Evolutionary conservation across 1,140 invertebrate species (phyloP).

Genomic region (Platyscapa corneri): DNA sequence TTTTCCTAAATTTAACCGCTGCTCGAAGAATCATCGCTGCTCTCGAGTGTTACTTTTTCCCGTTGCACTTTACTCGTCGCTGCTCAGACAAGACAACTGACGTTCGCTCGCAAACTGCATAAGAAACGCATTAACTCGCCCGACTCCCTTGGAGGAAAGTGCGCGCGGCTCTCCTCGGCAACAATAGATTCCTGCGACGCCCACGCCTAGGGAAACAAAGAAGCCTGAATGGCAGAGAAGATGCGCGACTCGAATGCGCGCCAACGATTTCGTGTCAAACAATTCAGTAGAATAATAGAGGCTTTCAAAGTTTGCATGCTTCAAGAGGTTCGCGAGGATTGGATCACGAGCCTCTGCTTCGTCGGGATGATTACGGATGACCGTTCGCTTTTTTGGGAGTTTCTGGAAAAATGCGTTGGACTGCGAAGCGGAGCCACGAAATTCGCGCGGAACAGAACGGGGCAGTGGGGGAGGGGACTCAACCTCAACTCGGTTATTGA

Average conservation of each 20-base stretch:
- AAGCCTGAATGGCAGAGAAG: not conserved
- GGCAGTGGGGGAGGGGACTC: too few species aligned
- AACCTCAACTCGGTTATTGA: too few species aligned
- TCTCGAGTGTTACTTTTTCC: not conserved
- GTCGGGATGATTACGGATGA: too few species aligned
- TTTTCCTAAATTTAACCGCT: too few species aligned
- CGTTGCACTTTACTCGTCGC: not conserved
- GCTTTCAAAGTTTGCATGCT: not conserved
- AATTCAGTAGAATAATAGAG: not conserved
- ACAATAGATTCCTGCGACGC: slow-evolving; percentile 50
- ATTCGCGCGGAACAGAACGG: too few species aligned
- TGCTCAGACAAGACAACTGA: not conserved
- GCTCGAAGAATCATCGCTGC: not conserved
- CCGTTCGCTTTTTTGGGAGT: too few species aligned
- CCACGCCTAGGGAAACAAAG: slow-evolving; percentile 45
- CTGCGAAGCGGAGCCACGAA: too few species aligned
- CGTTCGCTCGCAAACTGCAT: not conserved
- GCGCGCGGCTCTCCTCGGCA: slow-evolving; percentile 9
- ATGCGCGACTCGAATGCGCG: slow-evolving; percentile 11
- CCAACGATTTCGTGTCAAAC: not conserved
- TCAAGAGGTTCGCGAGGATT: too few species aligned
- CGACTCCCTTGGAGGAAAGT: not conserved
- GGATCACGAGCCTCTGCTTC: too few species aligned
- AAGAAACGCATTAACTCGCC: slow-evolving; percentile 24
- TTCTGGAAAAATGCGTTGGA: too few species aligned